These are phyloP conservation scores for Sminthopsis crassicaudata DNA, from an alignment of 2,113 vertebrate species.

Conservation along the genomic window DNA sequence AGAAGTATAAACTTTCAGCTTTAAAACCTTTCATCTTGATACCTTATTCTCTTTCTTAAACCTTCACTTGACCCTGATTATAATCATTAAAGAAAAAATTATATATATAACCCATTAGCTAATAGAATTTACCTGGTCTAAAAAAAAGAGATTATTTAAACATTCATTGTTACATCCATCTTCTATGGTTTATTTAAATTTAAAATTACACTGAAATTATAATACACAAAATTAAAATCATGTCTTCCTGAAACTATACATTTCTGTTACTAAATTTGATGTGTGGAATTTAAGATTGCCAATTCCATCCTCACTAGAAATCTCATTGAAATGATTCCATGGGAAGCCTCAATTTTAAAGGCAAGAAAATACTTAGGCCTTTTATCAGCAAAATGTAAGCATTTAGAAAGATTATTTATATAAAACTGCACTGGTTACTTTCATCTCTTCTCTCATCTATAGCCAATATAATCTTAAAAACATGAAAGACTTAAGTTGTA, in stretches of 20 bases:
- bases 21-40: constrained; percentile 34
- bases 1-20: constrained; percentile 23
- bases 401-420: constrained; percentile 49
- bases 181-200: constrained; percentile 26
- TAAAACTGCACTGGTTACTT: constrained; percentile 35
- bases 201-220: constrained; percentile 28
- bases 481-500: constrained; percentile 3
- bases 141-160: constrained; percentile 21
- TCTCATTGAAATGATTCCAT: constrained; percentile 42
- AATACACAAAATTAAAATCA: constrained; percentile 10
- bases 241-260: constrained; percentile 45
- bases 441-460: constrained; percentile 20
- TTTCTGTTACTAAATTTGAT: constrained; percentile 49
- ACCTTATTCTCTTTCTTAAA: not conserved
- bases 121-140: constrained; percentile 5
- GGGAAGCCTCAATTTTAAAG: constrained; percentile 45
- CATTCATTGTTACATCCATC: constrained; percentile 32
- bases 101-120: not conserved
- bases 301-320: constrained; percentile 44
- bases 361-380: constrained; percentile 37
- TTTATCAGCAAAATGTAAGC: not conserved
- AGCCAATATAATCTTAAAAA: constrained; percentile 36
- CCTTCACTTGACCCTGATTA: not conserved
- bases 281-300: constrained; percentile 52
- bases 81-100: constrained; percentile 7